Percentiles rank a stretch among this genome's conserved stretches.
Conservation (phyloP, 2,888 invertebrate species). For the Myopa testacea region DNA sequence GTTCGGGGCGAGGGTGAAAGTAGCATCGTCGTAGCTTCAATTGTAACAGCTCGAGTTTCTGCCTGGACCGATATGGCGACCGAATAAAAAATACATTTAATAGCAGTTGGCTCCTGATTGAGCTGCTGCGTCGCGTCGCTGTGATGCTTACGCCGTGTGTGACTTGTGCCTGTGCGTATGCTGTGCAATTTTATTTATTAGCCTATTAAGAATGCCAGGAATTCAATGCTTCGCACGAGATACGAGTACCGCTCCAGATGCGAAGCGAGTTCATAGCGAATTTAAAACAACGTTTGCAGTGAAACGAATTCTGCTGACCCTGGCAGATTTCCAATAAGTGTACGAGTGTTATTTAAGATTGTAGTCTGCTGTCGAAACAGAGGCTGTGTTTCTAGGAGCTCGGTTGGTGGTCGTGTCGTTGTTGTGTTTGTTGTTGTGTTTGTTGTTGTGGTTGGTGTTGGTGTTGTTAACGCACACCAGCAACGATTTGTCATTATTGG, state of each 20-base stretch:
- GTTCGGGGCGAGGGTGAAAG: neutral
- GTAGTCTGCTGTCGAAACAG: conserved; percentile 28
- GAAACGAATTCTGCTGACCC: conserved; percentile 59
- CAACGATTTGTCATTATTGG: neutral
- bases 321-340: conserved; percentile 54
- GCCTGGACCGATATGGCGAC: conserved; percentile 3
- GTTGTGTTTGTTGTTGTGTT: neutral
- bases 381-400: conserved; percentile 10
- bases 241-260: neutral
- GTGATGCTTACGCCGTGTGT: neutral
- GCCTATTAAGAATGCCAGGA: conserved; percentile 42
- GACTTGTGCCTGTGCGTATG: conserved; percentile 20
- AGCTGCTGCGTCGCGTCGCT: neutral
- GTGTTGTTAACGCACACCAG: neutral
- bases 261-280: neutral
- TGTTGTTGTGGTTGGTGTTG: neutral
- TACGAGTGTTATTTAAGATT: conserved; percentile 40
- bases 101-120: conserved; percentile 24
- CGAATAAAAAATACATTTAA: conserved; percentile 28
- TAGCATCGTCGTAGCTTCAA: neutral
- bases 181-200: conserved; percentile 46
- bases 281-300: too few species aligned
- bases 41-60: conserved; percentile 16
- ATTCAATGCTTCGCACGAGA: conserved; percentile 19
- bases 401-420: neutral